Base-by-base conservation (phyloP, 2,113 vertebrate genomes). In the Empidonax traillii region DNA sequence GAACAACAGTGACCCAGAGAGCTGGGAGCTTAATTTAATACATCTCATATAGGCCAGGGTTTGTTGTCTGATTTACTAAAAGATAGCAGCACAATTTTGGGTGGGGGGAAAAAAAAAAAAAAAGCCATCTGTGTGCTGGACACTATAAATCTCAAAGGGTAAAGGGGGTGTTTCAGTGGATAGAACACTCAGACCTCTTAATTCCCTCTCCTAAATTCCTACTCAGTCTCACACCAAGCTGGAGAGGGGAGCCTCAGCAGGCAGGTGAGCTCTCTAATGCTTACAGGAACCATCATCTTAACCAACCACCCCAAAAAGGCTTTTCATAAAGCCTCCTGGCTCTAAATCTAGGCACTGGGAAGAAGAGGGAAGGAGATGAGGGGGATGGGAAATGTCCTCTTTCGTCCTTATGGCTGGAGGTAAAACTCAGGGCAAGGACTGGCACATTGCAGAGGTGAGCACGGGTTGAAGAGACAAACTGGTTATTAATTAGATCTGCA, bases 21-120 rank as follows among this genome's bases (percentile, higher is more conserved):
- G 63, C 52, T 56, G 49, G 83, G n/a, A 58, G 77, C 35, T 71
- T 63, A 63, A 85, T 80, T 90, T 71, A 84, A 85, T 67, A 44
- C 68, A 52, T 68, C 75, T 95, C 61, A 72, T 41, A 68, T 8
- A 41, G 22, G 65, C 31, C 58, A 77, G 65, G 49, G 19, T 83
- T 94, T 90, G 71, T 74, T 91, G 68, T 84, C 68, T 72, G 76
- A 94, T 87, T 93, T 87, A 44, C 85, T 86, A 68, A 74, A 85
- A 90, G 68, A 88, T 80, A 96, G 8, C 37, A 62, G 58, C 23
- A 80, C 21, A 30, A 15, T 15, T 87, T 86, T 85, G 56, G n/a
- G 39, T 66, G 49, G 31, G 39, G 39, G 10, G 12, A 41, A 41
- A 41, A 41, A 0, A 21, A n/a, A 80, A 75, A 72, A 51, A 72